Conservation (phyloP, 2,888 invertebrate genomes). For the Cantharis flavilabris region DNA sequence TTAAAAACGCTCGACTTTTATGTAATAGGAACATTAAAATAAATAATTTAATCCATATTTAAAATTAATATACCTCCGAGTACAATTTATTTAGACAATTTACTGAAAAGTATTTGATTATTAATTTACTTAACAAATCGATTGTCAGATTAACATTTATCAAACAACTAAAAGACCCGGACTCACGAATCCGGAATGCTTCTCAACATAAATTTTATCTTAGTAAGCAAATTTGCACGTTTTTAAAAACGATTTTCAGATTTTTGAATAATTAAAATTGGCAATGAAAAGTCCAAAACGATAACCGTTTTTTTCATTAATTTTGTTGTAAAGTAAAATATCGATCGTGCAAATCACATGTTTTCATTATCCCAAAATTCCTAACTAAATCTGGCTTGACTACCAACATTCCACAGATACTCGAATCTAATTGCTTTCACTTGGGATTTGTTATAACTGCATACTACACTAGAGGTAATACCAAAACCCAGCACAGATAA, state of each 20-base stretch:
- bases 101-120: not conserved
- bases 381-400: not conserved
- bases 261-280: not conserved
- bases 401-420: not conserved
- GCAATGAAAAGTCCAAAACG: not conserved
- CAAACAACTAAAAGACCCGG: not conserved
- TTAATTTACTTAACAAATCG: not conserved
- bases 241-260: not conserved
- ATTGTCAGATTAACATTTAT: not conserved
- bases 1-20: slow-evolving; percentile 8
- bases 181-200: not conserved
- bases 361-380: not conserved
- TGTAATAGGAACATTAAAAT: not conserved
- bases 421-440: slow-evolving; percentile 3
- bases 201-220: not conserved
- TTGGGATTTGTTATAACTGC: slow-evolving; percentile 1
- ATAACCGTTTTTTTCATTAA: not conserved
- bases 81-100: not conserved
- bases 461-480: slow-evolving; percentile 1
- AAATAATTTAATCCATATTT: not conserved
- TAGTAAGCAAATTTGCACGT: not conserved
- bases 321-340: not conserved
- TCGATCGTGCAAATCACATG: not conserved
- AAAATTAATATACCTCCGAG: not conserved
- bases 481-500: not conserved